phyloP scores from a whole-genome alignment of 2,888 invertebrate genomes.

The Malachius bipustulatus region DNA sequence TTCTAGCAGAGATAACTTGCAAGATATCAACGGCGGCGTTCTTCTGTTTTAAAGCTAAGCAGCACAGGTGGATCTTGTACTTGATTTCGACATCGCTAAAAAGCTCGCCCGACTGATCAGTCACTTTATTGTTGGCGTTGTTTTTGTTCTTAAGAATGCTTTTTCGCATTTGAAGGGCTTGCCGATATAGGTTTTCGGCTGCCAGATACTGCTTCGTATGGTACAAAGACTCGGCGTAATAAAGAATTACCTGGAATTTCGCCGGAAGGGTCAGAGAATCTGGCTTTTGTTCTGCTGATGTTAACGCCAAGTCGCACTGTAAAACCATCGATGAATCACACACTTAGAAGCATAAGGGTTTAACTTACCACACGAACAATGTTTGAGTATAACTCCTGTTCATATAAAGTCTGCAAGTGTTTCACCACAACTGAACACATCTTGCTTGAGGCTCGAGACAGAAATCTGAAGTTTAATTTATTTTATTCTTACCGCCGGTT shows the following conservation, averaged over 20 bases:
- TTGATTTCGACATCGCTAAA: slow-evolving; percentile 55
- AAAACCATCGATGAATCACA: slow-evolving; percentile 22
- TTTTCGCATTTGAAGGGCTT: slow-evolving; percentile 53
- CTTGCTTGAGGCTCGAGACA: no score
- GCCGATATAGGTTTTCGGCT: slow-evolving; percentile 55
- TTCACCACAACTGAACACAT: no score
- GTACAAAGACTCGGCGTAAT: slow-evolving; percentile 59
- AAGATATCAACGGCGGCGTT: slow-evolving; percentile 47
- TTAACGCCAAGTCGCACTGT: slow-evolving; percentile 53
- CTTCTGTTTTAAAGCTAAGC: slow-evolving; percentile 51
- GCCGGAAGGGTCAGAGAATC: slow-evolving; percentile 46
- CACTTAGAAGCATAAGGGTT: neutral
- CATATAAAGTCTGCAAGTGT: slow-evolving; percentile 40
- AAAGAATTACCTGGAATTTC: slow-evolving; percentile 56
- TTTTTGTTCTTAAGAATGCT: slow-evolving; percentile 45
- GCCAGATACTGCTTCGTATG: slow-evolving; percentile 51
- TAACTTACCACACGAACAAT: slow-evolving; percentile 53
- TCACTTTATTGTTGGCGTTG: slow-evolving; percentile 33
- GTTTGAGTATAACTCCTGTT: slow-evolving; percentile 59
- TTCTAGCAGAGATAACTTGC: slow-evolving; percentile 48
- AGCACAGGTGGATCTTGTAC: slow-evolving; percentile 59
- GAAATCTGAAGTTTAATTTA: no score
- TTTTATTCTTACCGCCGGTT: no score
- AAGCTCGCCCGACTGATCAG: slow-evolving; percentile 40
- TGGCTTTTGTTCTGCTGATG: slow-evolving; percentile 52